These are phyloP conservation scores for Antheraea mylitta DNA, from an alignment of 1,140 invertebrate species.

Conservation along the genomic window DNA sequence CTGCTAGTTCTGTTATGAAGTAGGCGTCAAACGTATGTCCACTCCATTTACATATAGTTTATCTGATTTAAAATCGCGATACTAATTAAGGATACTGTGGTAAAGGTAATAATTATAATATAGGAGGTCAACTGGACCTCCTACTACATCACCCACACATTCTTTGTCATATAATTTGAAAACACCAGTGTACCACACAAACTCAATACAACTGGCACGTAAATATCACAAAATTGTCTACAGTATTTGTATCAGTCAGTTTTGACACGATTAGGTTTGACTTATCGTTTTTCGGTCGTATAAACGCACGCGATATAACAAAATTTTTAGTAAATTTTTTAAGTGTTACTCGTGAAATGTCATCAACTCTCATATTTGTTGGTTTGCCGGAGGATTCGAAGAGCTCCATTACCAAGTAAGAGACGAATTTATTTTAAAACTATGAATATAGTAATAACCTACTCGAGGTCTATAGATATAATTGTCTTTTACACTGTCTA, in stretches of 20 bases:
- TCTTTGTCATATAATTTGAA: slow-evolving; percentile 54
- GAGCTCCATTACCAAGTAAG: slow-evolving; percentile 66
- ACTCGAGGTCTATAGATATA: no score
- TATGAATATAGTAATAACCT: background rate
- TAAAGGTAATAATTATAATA: slow-evolving; percentile 34
- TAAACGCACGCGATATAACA: slow-evolving; percentile 17
- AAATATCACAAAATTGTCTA: slow-evolving; percentile 11
- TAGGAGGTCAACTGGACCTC: slow-evolving; percentile 45
- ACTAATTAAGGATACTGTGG: slow-evolving; percentile 19
- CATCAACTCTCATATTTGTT: slow-evolving; percentile 63
- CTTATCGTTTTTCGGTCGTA: slow-evolving; percentile 23
- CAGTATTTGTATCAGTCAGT: slow-evolving; percentile 15
- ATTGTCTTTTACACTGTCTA: no score
- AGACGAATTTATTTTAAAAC: slow-evolving; percentile 7
- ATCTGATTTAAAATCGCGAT: slow-evolving; percentile 12
- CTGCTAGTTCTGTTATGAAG: no score
- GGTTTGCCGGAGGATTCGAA: slow-evolving; percentile 64
- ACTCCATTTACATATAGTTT: background rate
- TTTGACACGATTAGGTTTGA: slow-evolving; percentile 11
- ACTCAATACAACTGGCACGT: slow-evolving; percentile 46
- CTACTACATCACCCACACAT: slow-evolving; percentile 59
- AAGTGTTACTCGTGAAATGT: slow-evolving; percentile 47
- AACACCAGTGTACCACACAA: slow-evolving; percentile 47
- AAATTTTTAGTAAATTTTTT: slow-evolving; percentile 17
- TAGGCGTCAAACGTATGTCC: no score